A percentile compares a stretch with the other conserved stretches of the same genome.
Evolutionary conservation across 2,797 vertebrate genomes (phyloP).

Genomic region (Gallinago stenura): DNA sequence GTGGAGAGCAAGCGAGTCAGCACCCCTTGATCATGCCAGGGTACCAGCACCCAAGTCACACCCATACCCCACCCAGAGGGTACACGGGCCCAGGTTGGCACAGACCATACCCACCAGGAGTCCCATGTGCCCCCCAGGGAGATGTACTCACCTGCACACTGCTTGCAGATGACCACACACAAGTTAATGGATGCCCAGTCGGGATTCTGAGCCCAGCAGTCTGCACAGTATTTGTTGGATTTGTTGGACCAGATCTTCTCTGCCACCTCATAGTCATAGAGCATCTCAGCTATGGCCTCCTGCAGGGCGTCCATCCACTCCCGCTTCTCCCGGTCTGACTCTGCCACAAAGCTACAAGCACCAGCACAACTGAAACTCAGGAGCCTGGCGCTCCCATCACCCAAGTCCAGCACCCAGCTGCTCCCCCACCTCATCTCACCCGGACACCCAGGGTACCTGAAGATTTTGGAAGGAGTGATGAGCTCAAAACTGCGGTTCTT

Average conservation of each 20-base stretch:
- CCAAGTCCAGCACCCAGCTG: fast-evolving
- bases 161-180: slow-evolving; percentile 98
- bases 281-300: slow-evolving; percentile 92
- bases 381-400: neutral
- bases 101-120: fast-evolving
- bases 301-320: slow-evolving; percentile 95
- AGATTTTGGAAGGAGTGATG: slow-evolving; percentile 92
- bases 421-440: neutral
- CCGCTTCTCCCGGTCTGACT: slow-evolving; percentile 90
- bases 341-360: slow-evolving; percentile 88
- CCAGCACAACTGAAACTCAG: neutral
- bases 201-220: slow-evolving; percentile 90
- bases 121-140: fast-evolving
- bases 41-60: fast-evolving
- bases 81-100: neutral
- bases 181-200: slow-evolving; percentile 99
- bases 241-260: slow-evolving; percentile 99
- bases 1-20: neutral
- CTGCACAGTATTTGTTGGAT: slow-evolving; percentile 91
- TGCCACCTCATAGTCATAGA: slow-evolving; percentile 96
- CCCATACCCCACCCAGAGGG: neutral
- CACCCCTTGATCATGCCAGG: neutral
- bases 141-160: slow-evolving; percentile 88
- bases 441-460: slow-evolving; percentile 81
- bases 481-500: slow-evolving; percentile 93